Conservation (phyloP, 2,113 vertebrate genomes). For the Anhinga rufa region DNA sequence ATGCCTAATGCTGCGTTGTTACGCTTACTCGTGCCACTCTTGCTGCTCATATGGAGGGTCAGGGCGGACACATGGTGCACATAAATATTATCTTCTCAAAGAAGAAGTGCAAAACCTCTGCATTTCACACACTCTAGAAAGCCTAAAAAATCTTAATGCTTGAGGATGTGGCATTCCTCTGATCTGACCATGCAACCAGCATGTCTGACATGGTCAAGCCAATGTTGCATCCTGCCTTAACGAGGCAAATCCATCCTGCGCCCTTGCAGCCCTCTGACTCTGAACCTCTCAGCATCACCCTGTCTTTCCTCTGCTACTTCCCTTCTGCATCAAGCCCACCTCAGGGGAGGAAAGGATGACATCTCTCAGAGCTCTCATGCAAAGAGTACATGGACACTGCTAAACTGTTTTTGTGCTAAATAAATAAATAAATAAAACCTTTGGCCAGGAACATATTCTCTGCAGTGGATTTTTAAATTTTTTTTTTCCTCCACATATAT, state of each 20-base stretch:
- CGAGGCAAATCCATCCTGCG: neutral
- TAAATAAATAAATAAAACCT: neutral
- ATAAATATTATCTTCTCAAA: neutral
- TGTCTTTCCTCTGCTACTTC: neutral
- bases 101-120: neutral
- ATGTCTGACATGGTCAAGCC: neutral
- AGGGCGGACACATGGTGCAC: neutral
- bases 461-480: neutral
- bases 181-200: neutral
- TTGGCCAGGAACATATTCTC: neutral
- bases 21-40: neutral
- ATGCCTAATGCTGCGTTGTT: neutral
- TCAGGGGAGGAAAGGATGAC: neutral
- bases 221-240: neutral
- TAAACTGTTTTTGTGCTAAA: neutral
- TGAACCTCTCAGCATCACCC: neutral
- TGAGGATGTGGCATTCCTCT: neutral
- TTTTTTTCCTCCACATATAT: neutral
- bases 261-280: neutral
- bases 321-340: neutral
- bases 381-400: neutral
- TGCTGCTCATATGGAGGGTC: neutral
- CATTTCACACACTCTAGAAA: neutral
- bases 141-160: neutral
- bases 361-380: neutral